These are phyloP conservation scores for Andrena dorsata DNA, from an alignment of 2,888 invertebrate species.

Conservation along the genomic window DNA sequence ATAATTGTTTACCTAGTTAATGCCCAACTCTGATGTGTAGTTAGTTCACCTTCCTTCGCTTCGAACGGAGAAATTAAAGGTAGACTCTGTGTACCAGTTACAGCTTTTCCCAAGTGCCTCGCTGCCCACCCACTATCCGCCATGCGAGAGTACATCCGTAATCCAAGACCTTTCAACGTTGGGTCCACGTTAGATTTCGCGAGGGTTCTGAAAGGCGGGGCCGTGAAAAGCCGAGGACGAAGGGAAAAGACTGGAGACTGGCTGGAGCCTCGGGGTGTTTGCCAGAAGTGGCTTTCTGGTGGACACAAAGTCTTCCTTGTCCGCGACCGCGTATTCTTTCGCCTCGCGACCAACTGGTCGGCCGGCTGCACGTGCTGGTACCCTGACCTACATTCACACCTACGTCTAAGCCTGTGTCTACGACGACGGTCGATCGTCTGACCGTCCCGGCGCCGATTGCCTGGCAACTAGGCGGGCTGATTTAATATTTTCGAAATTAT, in stretches of 20 bases:
- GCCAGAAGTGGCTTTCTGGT: slow-evolving; percentile 41
- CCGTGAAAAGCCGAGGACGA: slow-evolving; percentile 21
- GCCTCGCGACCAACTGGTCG: slow-evolving; percentile 18
- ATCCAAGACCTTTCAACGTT: slow-evolving; percentile 1
- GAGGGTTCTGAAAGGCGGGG: slow-evolving; percentile 6
- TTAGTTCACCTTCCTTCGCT: too few species aligned
- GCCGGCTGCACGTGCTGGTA: slow-evolving; percentile 73
- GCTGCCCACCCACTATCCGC: too few species aligned
- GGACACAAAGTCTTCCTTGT: slow-evolving; percentile 28
- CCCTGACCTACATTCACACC: slow-evolving; percentile 81
- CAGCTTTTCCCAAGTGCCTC: too few species aligned
- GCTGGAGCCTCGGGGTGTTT: background rate
- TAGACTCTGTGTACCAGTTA: too few species aligned
- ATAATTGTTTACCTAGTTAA: too few species aligned
- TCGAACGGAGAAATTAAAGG: too few species aligned
- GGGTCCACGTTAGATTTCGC: slow-evolving; percentile 17
- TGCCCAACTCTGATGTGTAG: too few species aligned
- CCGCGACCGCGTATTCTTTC: slow-evolving; percentile 53
- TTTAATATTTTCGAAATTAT: slow-evolving; percentile 72
- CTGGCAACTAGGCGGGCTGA: slow-evolving; percentile 69
- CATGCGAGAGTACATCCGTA: background rate
- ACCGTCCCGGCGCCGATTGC: slow-evolving; percentile 63
- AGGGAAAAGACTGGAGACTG: slow-evolving; percentile 9
- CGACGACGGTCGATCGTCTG: slow-evolving; percentile 70
- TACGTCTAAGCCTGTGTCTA: slow-evolving; percentile 66